Evolutionary conservation across 2,113 vertebrate species (phyloP).

Genomic region (Hylia prasina): DNA sequence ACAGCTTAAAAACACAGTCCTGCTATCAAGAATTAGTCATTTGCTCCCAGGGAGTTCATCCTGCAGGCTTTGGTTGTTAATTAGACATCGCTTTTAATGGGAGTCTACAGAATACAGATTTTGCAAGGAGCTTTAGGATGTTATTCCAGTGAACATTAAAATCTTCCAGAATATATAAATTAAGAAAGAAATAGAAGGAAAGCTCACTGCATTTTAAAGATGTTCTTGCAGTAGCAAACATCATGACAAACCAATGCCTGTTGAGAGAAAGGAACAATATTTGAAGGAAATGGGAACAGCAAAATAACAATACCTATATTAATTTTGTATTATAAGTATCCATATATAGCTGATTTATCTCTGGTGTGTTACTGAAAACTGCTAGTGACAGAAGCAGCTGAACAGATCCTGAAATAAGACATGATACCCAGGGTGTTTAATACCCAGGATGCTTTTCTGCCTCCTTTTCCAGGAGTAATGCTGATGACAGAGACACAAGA

Average conservation of each 20-base stretch:
- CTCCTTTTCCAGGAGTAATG: neutral
- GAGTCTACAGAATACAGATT: neutral
- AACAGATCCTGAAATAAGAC: neutral
- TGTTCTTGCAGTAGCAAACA: neutral
- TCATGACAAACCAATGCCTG: neutral
- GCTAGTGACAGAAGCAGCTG: neutral
- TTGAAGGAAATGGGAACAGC: neutral
- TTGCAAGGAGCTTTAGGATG: neutral
- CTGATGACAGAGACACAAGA: neutral
- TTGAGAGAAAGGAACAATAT: neutral
- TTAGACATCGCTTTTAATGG: conserved; percentile 15
- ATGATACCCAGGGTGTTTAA: neutral
- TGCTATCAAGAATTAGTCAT: conserved; percentile 24
- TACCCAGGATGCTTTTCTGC: neutral
- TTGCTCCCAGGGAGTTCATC: conserved; percentile 37
- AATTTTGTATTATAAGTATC: neutral
- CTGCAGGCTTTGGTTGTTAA: conserved; percentile 27
- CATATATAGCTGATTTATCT: neutral
- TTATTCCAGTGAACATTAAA: conserved; percentile 7
- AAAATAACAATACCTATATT: neutral
- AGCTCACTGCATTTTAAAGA: neutral
- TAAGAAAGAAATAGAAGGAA: neutral
- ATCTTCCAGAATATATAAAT: neutral
- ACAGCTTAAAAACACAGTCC: conserved; percentile 4
- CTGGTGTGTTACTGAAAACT: neutral